Base-by-base conservation (phyloP, 92 coral and sea anemone species). In the Epizoanthus fatuus region DNA sequence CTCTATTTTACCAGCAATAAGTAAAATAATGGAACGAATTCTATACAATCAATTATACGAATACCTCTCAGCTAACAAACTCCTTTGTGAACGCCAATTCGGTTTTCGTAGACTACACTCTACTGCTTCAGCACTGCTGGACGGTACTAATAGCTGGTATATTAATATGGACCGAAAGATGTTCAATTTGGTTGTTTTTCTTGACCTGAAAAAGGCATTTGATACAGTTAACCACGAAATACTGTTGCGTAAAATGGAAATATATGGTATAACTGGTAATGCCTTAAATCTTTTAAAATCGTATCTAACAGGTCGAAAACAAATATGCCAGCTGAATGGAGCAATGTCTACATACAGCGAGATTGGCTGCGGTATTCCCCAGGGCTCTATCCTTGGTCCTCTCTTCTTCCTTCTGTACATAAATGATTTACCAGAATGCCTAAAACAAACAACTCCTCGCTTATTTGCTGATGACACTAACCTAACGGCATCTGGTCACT, bases 381-480 rank as follows among this genome's bases (percentile, higher is more conserved):
- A 66, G 67, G 73, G 75, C 16, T 80, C 85, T 9, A 80, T 80
- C 54, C 75, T 45, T 80, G 85, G 74, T 58, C 75, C 39, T 2
- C 85, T 80, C 63, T 63, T 80, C 72, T 80, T 80, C 85, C 64
- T 80, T 42, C 5, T 80, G 37, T 65, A 57, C 75, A 39, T 80
- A 80, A 74, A 7, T 85, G 89, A 22, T 22, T 22, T 22, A 22
- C 25, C 25, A 22, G 25, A 22, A 22, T 22, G 25, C 53, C 69
- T 65, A 3, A 15, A 32, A 51, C 63, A 69, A 55, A 39, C 78
- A 4, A 84, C 29, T 39, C 75, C 92, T 0, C 86, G 92, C 7
- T 12, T 72, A 63, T 80, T 83, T 85, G 90, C 90, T 11, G 90
- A 90, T 65, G 86, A 85, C 17, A 79, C 86, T 0, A 63, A 80